These are phyloP conservation scores for Microdon myrmicae DNA, from an alignment of 2,888 invertebrate species.

Conservation along the genomic window DNA sequence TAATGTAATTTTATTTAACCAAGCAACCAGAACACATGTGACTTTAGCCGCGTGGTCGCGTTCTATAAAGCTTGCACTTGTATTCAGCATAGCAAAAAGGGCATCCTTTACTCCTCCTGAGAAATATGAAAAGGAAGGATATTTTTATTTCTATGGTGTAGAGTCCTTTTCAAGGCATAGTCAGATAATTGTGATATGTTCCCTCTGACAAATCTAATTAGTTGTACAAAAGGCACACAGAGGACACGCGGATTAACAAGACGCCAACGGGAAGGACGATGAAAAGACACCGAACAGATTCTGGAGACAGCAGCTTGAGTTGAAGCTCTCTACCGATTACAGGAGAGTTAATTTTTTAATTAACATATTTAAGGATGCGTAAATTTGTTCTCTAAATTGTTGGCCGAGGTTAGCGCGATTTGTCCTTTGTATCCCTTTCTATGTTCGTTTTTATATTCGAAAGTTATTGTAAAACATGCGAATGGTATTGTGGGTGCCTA, in stretches of 20 bases:
- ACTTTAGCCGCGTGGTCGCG: conserved; percentile 35
- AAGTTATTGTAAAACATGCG: conserved; percentile 16
- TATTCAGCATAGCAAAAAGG: conserved; percentile 45
- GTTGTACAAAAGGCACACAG: conserved; percentile 29
- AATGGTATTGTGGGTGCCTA: conserved; percentile 17
- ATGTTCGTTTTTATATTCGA: conserved; percentile 16
- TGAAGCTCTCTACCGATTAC: no score
- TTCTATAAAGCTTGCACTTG: conserved; percentile 8
- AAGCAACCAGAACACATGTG: conserved; percentile 47
- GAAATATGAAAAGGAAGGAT: conserved; percentile 32
- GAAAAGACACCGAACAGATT: conserved; percentile 2
- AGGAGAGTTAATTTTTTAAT: conserved; percentile 43
- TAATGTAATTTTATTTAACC: conserved; percentile 48
- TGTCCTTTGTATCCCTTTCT: conserved; percentile 13
- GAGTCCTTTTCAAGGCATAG: conserved; percentile 27
- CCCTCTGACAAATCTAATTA: conserved; percentile 45
- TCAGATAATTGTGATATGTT: conserved; percentile 42
- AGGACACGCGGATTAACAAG: conserved; percentile 30
- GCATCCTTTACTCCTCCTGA: conserved; percentile 39
- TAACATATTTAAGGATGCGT: conserved; percentile 48
- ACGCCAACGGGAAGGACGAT: conserved; percentile 1
- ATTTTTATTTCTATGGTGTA: conserved; percentile 19
- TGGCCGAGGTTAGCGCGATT: conserved; percentile 14
- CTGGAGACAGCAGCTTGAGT: no score
- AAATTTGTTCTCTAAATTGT: conserved; percentile 30